Conservation (phyloP, 2,113 vertebrate genomes). For the Oxygymnocypris stewartii region DNA sequence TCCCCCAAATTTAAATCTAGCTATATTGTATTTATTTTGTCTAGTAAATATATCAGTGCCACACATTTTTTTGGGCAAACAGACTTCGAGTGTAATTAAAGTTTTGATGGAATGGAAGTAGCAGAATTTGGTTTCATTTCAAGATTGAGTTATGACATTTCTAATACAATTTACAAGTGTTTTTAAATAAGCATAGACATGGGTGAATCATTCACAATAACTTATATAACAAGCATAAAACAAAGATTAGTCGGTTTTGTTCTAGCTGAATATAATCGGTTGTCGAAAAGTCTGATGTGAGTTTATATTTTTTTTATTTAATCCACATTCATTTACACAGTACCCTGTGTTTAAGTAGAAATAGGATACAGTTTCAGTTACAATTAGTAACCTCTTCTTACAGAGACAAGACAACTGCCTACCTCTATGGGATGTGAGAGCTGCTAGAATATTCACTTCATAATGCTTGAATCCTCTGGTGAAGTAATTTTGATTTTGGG, state of each 20-base stretch:
- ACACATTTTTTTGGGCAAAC: background rate
- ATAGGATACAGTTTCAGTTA: background rate
- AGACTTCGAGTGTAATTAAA: background rate
- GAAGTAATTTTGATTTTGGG: background rate
- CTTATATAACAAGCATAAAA: background rate
- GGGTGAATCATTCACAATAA: background rate
- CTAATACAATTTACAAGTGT: no score
- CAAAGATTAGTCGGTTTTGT: no score
- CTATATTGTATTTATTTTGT: background rate
- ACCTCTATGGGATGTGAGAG: background rate
- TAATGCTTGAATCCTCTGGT: background rate
- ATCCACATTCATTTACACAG: background rate
- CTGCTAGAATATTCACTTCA: background rate
- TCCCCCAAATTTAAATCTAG: background rate
- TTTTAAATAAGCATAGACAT: background rate
- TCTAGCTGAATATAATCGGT: no score
- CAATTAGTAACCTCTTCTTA: background rate
- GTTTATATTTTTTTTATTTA: background rate
- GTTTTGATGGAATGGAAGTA: background rate
- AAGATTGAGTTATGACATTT: background rate
- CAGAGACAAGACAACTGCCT: background rate
- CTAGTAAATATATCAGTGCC: background rate
- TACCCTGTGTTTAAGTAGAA: background rate
- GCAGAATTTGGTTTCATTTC: background rate
- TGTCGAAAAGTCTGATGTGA: background rate